Evolutionary conservation across 2,888 invertebrate genomes (phyloP).

Genomic region (Eledone cirrhosa): DNA sequence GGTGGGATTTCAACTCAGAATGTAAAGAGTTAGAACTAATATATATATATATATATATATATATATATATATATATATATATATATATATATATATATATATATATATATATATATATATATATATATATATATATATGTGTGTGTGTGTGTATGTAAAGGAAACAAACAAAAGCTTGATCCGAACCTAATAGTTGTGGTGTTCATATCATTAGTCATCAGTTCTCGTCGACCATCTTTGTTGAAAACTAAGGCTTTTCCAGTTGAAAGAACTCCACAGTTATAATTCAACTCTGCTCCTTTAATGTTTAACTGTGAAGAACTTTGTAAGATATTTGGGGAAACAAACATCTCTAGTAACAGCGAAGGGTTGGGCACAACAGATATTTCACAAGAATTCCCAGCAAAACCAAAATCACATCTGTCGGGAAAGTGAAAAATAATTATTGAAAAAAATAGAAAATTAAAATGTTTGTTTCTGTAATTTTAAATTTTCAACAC

Average conservation of each 20-base stretch:
- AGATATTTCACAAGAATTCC: constrained; percentile 55
- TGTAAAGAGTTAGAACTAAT: too few relatives aligned
- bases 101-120: too few relatives aligned
- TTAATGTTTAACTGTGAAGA: constrained; percentile 46
- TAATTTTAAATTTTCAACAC: background rate
- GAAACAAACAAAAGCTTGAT: background rate
- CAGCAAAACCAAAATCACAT: constrained; percentile 66
- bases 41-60: too few relatives aligned
- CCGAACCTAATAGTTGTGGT: constrained; percentile 60
- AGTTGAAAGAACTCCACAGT: constrained; percentile 64
- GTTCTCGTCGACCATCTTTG: constrained; percentile 52
- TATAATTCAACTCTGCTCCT: constrained; percentile 59
- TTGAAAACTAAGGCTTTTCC: constrained; percentile 65
- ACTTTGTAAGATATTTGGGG: constrained; percentile 40
- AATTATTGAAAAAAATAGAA: background rate
- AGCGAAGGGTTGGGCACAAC: constrained; percentile 46
- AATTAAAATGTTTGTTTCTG: background rate
- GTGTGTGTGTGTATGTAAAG: too few relatives aligned
- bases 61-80: too few relatives aligned
- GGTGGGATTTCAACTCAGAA: too few relatives aligned
- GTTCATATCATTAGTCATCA: constrained; percentile 62
- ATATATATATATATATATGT: too few relatives aligned
- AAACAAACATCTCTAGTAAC: constrained; percentile 53
- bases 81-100: too few relatives aligned
- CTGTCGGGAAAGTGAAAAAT: constrained; percentile 41